These are phyloP conservation scores for Calyptommatus sinebrachiatus DNA, from an alignment of 2,113 vertebrate genomes.

Conservation along the genomic window DNA sequence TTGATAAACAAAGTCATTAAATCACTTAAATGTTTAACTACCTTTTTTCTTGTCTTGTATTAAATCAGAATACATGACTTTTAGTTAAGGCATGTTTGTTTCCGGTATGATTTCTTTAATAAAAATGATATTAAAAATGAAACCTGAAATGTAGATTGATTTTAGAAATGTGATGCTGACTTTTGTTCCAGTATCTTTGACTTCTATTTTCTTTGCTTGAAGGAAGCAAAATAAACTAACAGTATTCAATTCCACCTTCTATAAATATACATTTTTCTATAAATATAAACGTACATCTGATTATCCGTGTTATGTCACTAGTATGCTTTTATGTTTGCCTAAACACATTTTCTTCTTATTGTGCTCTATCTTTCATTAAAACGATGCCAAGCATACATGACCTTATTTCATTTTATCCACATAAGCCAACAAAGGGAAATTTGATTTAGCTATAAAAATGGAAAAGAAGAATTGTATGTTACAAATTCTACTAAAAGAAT, in stretches of 20 bases:
- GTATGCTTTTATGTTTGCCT: neutral
- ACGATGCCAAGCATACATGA: neutral
- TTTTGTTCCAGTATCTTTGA: neutral
- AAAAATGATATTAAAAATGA: neutral
- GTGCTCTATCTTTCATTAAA: neutral
- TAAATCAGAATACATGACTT: no score
- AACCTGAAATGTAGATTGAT: neutral
- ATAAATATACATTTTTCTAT: neutral
- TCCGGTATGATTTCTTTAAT: neutral
- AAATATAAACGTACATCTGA: neutral
- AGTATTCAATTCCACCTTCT: neutral
- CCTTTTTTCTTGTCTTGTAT: neutral
- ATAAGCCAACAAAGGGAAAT: neutral
- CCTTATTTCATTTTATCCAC: neutral
- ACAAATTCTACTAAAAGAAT: conserved; percentile 17
- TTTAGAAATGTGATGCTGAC: neutral
- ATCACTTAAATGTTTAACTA: no score
- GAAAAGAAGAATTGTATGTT: neutral
- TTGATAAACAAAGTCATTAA: no score
- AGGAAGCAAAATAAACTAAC: neutral
- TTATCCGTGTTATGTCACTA: no score
- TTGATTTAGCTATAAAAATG: conserved; percentile 10
- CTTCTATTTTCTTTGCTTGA: neutral
- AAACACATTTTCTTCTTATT: neutral
- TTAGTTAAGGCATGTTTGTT: neutral